Evolutionary conservation across 2,888 invertebrate species (phyloP), one percentile per base, ranked within the genome.

Genomic region (Zhuqinia jingwanae): DNA sequence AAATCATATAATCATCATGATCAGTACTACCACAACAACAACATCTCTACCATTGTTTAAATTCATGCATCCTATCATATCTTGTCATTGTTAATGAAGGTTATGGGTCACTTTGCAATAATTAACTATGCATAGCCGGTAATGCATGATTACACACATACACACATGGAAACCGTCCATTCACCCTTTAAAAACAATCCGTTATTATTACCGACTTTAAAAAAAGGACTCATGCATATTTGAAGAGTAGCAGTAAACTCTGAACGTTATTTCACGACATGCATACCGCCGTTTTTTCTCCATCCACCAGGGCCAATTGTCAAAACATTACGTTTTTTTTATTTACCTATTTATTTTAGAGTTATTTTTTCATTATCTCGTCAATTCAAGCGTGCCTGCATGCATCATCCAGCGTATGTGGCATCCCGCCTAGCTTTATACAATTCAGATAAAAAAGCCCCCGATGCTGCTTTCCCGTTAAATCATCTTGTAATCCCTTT

Each of bases 41-140:
- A 45, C n/a, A n/a, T n/a, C 65, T 11, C 47, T 53, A 53, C 17
- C 68, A 73, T 42, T 45, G 25, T 47, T 70, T 13, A 27, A 25
- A 45, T 36, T 6, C 36, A 36, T 36, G 8, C 8, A 36, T 36
- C 25, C 70, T 70, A 30, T 73, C n/a, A 47, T n/a, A n/a, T 10
- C 1, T 73, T 50, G 53, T 65, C 42, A 79, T 85, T 76, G 85
- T 85, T 85, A 79, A 25, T 47, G 36, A n/a, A 85, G 85, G 85
- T 85, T 80, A 85, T 85, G 76, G 80, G 79, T 75, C 76, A 63
- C 36, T 42, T 27, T 68, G 47, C 70, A 25, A 77, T 50, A 75
- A 58, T 75, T 25, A 30, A 11, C n/a, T n/a, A n/a, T n/a, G n/a
- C n/a, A n/a, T n/a, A n/a, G n/a, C n/a, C n/a, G n/a, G n/a, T n/a